These are phyloP conservation scores for Eumeta japonica DNA, from an alignment of 1,140 invertebrate species.

Conservation along the genomic window DNA sequence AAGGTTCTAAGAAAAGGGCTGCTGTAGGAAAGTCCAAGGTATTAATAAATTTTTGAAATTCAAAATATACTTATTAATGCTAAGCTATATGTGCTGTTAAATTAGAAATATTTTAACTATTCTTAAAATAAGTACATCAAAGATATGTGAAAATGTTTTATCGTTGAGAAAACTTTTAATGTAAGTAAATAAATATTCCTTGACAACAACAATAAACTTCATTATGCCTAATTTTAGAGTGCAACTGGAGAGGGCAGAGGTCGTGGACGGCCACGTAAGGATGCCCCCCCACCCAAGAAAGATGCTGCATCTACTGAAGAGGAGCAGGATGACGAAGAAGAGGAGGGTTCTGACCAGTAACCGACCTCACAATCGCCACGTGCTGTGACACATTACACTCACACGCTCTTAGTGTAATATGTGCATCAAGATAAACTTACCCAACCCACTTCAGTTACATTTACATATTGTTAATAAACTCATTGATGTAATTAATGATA, in stretches of 20 bases:
- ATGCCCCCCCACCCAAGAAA: slow-evolving; percentile 49
- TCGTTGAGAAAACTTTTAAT: no score
- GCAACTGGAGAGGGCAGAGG: slow-evolving; percentile 43
- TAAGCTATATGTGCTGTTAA: no score
- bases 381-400: slow-evolving; percentile 31
- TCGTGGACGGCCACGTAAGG: slow-evolving; percentile 50
- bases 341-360: slow-evolving; percentile 56
- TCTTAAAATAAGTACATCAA: no score
- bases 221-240: slow-evolving; percentile 29
- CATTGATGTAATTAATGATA: background rate
- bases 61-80: no score
- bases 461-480: background rate
- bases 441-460: no score
- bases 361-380: no score
- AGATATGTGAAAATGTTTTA: no score
- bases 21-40: slow-evolving; percentile 46
- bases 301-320: slow-evolving; percentile 51
- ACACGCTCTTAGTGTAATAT: slow-evolving; percentile 52
- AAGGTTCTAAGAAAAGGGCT: slow-evolving; percentile 55
- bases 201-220: no score
- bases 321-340: slow-evolving; percentile 53
- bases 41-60: slow-evolving; percentile 1
- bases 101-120: no score
- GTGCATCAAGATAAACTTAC: slow-evolving; percentile 49
- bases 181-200: no score